Conservation (phyloP, 1,140 invertebrate genomes). For the Dendroctonus valens region DNA sequence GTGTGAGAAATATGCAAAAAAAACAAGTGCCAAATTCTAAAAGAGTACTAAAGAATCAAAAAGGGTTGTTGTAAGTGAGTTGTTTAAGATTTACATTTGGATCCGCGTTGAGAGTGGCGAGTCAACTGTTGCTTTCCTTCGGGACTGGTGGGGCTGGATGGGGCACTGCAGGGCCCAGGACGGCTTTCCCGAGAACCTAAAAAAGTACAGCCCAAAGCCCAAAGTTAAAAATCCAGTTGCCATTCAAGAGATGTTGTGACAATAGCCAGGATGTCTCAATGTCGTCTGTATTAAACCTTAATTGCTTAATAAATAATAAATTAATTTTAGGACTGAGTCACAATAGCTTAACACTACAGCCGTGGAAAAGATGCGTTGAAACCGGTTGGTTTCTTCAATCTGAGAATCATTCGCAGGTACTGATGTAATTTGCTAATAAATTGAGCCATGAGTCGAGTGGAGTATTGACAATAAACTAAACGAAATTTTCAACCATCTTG, state of each 20-base stretch:
- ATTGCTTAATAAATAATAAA: conserved; percentile 12
- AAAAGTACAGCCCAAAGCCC: conserved; percentile 51
- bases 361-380: too few relatives aligned
- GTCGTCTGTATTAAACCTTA: conserved; percentile 23
- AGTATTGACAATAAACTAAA: too few relatives aligned
- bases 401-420: too few relatives aligned
- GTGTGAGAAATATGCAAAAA: conserved; percentile 13
- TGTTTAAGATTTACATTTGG: conserved; percentile 65
- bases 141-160: conserved; percentile 61
- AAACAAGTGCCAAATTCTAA: conserved; percentile 33
- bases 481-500: too few relatives aligned
- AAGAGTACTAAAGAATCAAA: conserved; percentile 32
- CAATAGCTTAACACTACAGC: too few relatives aligned
- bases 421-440: too few relatives aligned
- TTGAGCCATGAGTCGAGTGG: too few relatives aligned
- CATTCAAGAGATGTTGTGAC: too few relatives aligned
- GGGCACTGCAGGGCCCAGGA: conserved; percentile 53
- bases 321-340: background rate
- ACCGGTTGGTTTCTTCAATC: too few relatives aligned
- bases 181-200: conserved; percentile 50
- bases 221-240: background rate
- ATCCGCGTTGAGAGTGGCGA: conserved; percentile 73
- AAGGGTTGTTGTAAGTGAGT: conserved; percentile 8
- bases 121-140: conserved; percentile 50
- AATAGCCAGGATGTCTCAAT: too few relatives aligned